Evolutionary conservation across 2,113 vertebrate genomes (phyloP).

Genomic region (Ariopsis seemanni): DNA sequence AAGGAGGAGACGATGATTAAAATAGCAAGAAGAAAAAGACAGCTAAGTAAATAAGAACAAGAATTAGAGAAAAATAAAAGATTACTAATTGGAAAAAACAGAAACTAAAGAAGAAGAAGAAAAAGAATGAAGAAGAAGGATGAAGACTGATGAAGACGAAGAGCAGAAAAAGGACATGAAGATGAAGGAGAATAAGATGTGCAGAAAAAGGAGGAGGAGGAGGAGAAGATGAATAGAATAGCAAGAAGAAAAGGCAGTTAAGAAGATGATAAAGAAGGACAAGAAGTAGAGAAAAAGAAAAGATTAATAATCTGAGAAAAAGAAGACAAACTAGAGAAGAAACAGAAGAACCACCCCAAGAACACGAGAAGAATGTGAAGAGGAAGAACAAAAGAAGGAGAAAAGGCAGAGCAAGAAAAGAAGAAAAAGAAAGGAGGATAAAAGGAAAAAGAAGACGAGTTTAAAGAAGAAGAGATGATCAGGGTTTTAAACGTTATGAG

Average conservation of each 20-base stretch:
- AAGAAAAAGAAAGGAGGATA: background rate
- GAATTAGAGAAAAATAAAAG: background rate
- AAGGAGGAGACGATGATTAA: background rate
- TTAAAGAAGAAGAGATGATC: background rate
- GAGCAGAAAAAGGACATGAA: background rate
- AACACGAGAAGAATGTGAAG: background rate
- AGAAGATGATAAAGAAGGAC: background rate
- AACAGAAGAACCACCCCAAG: too few species aligned
- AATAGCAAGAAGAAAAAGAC: background rate
- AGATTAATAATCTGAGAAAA: background rate
- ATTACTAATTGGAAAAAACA: background rate
- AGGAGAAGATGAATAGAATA: background rate
- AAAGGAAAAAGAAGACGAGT: background rate
- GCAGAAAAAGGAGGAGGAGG: background rate
- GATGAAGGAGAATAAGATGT: background rate
- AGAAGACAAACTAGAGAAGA: background rate
- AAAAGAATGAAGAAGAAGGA: background rate
- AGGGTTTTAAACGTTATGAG: background rate
- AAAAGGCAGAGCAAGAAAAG: background rate
- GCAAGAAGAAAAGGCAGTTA: background rate
- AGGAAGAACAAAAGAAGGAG: background rate
- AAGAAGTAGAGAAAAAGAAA: background rate
- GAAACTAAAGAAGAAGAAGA: background rate
- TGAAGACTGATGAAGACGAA: too few species aligned
- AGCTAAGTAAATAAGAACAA: background rate